These are phyloP conservation scores for Synanthedon vespiformis DNA, from an alignment of 2,888 invertebrate species.

Conservation along the genomic window DNA sequence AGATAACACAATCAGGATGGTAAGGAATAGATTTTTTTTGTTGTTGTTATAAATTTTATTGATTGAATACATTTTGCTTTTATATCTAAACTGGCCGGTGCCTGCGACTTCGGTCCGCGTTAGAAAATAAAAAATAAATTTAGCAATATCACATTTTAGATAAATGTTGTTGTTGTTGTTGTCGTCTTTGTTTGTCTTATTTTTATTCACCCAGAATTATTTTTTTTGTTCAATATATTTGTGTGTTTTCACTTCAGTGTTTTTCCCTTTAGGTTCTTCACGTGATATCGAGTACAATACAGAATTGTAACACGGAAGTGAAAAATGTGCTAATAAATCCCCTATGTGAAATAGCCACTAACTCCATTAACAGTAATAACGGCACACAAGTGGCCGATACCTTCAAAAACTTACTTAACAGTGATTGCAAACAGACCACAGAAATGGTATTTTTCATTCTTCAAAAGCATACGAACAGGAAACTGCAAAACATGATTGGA, in stretches of 20 bases:
- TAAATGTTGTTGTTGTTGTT: too few species aligned
- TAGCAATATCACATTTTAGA: too few species aligned
- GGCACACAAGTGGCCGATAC: constrained; percentile 19
- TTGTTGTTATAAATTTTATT: too few species aligned
- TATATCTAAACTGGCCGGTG: too few species aligned
- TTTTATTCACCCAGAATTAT: too few species aligned
- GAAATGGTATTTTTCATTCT: constrained; percentile 19
- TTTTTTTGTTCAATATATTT: not conserved
- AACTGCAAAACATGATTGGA: constrained; percentile 9
- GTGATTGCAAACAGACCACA: constrained; percentile 17
- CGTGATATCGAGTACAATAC: constrained; percentile 24
- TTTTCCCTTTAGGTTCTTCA: constrained; percentile 33
- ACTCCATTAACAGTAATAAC: constrained; percentile 16
- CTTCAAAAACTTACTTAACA: constrained; percentile 21
- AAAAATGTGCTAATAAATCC: constrained; percentile 28
- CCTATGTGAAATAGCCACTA: constrained; percentile 27
- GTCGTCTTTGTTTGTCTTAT: too few species aligned
- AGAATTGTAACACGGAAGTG: constrained; percentile 30
- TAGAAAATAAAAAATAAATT: too few species aligned
- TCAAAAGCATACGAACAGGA: too few species aligned
- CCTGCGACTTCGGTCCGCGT: too few species aligned
- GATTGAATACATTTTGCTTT: too few species aligned
- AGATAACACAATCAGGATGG: too few species aligned
- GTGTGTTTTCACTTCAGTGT: not conserved
- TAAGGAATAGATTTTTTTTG: too few species aligned